phyloP scores from a whole-genome alignment of 2,888 invertebrate species.

The Blomia tropicalis region DNA sequence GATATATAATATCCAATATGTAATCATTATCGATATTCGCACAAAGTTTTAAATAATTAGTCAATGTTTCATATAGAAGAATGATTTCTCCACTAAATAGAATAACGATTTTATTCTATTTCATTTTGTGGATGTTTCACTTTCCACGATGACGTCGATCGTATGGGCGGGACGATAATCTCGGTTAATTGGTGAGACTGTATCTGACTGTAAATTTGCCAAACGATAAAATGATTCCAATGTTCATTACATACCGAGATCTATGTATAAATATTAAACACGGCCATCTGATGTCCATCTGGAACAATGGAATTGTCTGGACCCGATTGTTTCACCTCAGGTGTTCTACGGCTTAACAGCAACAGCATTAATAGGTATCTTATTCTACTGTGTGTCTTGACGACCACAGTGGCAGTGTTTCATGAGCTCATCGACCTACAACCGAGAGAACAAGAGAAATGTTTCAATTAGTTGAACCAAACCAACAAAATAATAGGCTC shows the following conservation, averaged over 20 bases:
- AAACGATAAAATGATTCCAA: too few species aligned
- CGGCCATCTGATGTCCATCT: not conserved
- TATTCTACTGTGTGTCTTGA: not conserved
- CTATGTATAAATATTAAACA: too few species aligned
- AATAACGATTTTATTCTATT: not conserved
- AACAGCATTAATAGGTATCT: not conserved
- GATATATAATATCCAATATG: too few species aligned
- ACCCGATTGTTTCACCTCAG: too few species aligned
- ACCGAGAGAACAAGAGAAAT: not conserved
- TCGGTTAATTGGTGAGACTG: not conserved
- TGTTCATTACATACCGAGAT: too few species aligned
- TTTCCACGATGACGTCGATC: too few species aligned
- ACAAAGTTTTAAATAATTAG: too few species aligned
- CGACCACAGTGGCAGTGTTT: not conserved
- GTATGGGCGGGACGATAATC: slow-evolving; percentile 6
- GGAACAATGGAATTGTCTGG: not conserved
- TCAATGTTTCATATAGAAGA: not conserved
- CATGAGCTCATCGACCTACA: not conserved
- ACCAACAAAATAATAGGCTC: not conserved
- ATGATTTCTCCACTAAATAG: not conserved
- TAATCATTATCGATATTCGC: too few species aligned
- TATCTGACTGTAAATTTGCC: not conserved
- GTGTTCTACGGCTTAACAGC: not conserved
- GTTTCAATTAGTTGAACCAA: not conserved
- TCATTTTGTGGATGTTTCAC: too few species aligned